Evolutionary conservation across 1,140 invertebrate genomes (phyloP), one percentile per base, ranked within the genome.

Genomic region (Drosophila prosaltans): DNA sequence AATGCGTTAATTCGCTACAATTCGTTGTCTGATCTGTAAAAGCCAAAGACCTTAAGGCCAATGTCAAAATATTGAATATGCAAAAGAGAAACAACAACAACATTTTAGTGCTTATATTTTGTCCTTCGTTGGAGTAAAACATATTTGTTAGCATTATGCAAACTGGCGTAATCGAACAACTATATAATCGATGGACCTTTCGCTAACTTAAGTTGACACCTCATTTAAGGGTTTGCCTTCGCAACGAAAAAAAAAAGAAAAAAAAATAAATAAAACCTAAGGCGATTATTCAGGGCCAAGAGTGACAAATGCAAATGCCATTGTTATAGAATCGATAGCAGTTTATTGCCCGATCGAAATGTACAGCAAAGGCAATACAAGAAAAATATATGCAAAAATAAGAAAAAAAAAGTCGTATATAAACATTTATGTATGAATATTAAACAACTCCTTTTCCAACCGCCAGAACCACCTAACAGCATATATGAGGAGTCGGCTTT

Each of bases 161-260:
- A 57, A 51, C 65, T 72, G 58, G 58, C 58, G 43, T 41, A 36
- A 54, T 43, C 57, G 24, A 30, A 6, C 30, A 30, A 6, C 30
- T 21, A 16, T 28, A 51, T 61, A 24, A 21, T 9, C 32, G 36
- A 21, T 9, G 26, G 36, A 65, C 81, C 81, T 78, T 83, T 77
- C 73, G 76, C 78, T 85, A 83, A 77, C 65, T 78, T 88, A 88
- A 88, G 84, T 88, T 88, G 84, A 88, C 84, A 88, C 84, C 71
- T 88, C 84, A 84, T 89, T 85, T 81, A 28, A 58, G 68, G 60
- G 24, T 58, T 32, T 9, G 48, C 61, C 48, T 43, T 32, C 9
- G 63, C 11, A 30, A 54, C 72, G 73, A 77, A 71, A 16, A 16
- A 16, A 16, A 16, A 16, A 30, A 54, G 65, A 65, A 77, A 71